Percentiles rank a stretch among this genome's conserved stretches.
phyloP scores from a whole-genome alignment of 2,113 vertebrate genomes.

The Galbula dea region DNA sequence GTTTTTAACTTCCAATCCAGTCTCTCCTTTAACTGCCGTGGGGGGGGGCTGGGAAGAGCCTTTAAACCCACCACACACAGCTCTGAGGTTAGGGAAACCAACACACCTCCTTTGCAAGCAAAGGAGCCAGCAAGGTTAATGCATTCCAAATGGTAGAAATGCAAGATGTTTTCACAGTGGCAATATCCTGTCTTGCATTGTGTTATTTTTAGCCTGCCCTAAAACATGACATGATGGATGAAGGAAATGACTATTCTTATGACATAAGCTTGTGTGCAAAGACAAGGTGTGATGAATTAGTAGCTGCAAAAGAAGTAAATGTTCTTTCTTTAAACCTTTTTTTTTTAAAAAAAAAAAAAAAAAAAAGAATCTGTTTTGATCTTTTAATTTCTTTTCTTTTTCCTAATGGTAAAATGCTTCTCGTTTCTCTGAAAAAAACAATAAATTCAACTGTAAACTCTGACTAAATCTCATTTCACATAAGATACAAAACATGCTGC shows the following conservation, averaged over 20 bases:
- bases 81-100: not conserved
- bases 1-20: too few relatives aligned
- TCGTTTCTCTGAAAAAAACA: not conserved
- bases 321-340: not conserved
- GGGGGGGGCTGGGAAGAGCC: too few relatives aligned
- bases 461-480: not conserved
- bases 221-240: constrained; percentile 17
- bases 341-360: not conserved
- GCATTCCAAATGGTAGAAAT: constrained; percentile 26
- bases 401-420: not conserved
- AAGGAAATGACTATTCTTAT: constrained; percentile 25
- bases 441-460: not conserved
- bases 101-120: not conserved
- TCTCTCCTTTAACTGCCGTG: too few relatives aligned
- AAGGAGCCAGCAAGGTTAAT: constrained; percentile 9
- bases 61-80: too few relatives aligned
- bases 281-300: constrained; percentile 22
- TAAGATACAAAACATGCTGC: not conserved
- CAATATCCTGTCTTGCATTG: constrained; percentile 16
- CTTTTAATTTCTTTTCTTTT: not conserved
- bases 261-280: not conserved
- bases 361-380: not conserved
- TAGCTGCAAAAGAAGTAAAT: constrained; percentile 14
- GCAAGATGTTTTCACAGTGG: constrained; percentile 19
- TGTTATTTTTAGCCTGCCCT: constrained; percentile 38